These are phyloP conservation scores for Callocephalon fimbriatum DNA, from an alignment of 2,113 vertebrate species.

Conservation along the genomic window DNA sequence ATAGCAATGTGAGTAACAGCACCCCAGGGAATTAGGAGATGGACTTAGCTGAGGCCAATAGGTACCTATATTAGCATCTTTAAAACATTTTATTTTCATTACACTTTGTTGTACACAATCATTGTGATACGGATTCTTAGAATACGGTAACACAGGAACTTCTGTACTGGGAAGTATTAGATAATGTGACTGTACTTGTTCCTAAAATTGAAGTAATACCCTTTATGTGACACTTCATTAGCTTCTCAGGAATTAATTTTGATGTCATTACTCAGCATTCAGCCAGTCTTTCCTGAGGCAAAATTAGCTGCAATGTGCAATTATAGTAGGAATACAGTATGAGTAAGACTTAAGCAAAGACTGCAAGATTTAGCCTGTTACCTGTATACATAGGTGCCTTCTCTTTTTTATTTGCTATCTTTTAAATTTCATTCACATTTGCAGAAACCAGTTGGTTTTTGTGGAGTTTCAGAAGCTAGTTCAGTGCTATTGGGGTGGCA, in stretches of 20 bases:
- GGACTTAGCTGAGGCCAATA: background rate
- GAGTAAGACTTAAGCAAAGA: background rate
- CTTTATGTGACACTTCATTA: background rate
- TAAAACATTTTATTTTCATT: background rate
- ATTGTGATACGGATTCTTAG: background rate
- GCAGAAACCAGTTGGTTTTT: background rate
- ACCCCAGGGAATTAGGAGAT: background rate
- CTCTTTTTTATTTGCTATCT: background rate
- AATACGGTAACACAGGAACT: background rate
- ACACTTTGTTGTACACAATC: background rate
- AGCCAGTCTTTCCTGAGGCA: background rate
- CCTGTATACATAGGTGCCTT: background rate
- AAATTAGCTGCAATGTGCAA: background rate
- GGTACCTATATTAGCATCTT: background rate
- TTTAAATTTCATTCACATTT: background rate
- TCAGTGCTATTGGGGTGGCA: background rate
- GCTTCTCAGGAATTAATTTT: background rate
- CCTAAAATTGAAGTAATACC: background rate
- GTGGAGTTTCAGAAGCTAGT: background rate
- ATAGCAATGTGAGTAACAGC: background rate
- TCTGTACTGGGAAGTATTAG: background rate
- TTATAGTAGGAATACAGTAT: background rate
- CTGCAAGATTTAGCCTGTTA: background rate
- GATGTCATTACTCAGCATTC: background rate
- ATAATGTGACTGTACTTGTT: background rate